Conservation (phyloP, 2,113 vertebrate species). For the Octodon degus region DNA sequence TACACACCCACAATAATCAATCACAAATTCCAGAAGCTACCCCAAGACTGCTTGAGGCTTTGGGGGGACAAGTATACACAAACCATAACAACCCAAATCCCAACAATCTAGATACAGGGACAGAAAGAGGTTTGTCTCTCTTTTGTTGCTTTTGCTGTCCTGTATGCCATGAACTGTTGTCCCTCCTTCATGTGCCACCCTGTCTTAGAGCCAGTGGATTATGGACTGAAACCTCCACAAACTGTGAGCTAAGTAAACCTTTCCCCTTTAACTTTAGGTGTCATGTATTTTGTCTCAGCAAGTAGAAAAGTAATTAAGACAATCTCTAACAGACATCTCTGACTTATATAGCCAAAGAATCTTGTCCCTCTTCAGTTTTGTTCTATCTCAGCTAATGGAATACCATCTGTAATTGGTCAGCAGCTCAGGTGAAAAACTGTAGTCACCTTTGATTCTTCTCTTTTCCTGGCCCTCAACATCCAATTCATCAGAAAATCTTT, state of each 20-base stretch:
- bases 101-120: neutral
- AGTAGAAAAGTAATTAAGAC: neutral
- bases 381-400: slow-evolving; percentile 42
- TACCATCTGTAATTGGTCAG: neutral
- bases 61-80: no score
- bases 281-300: neutral
- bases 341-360: neutral
- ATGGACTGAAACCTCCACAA: neutral
- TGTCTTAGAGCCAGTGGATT: neutral
- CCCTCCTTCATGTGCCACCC: neutral
- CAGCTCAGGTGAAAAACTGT: slow-evolving; percentile 5
- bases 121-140: neutral
- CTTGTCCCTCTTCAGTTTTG: slow-evolving; percentile 12
- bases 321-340: neutral
- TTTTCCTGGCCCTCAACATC: neutral
- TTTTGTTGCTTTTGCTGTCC: neutral
- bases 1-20: no score
- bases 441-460: neutral
- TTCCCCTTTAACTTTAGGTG: neutral
- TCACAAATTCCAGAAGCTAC: no score
- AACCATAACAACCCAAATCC: neutral
- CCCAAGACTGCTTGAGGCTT: no score
- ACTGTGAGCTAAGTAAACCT: neutral
- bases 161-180: neutral
- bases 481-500: slow-evolving; percentile 11